Evolutionary conservation across 2,113 vertebrate genomes (phyloP).

Genomic region (Albula goreensis): DNA sequence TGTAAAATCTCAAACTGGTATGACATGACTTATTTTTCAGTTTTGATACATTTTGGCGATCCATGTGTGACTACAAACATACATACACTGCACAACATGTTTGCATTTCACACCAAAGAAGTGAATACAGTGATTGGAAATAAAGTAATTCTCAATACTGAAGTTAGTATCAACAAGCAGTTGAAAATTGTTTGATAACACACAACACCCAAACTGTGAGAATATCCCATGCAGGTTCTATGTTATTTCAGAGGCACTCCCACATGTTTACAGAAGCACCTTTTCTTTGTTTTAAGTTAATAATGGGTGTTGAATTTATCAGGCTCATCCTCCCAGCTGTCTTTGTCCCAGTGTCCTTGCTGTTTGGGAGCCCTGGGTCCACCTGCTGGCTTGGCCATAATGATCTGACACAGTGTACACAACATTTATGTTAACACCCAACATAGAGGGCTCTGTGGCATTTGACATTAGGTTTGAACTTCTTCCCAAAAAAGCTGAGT

Average conservation of each 20-base stretch:
- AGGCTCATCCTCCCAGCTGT: constrained; percentile 82
- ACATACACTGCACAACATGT: constrained; percentile 15
- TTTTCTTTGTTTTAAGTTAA: constrained; percentile 62
- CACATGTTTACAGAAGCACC: constrained; percentile 10
- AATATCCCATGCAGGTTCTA: constrained; percentile 35
- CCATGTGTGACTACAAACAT: background rate
- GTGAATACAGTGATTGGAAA: background rate
- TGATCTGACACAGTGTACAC: constrained; percentile 79
- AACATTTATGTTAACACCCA: constrained; percentile 11
- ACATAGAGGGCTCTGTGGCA: background rate
- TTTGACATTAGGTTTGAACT: background rate
- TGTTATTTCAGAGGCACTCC: constrained; percentile 30
- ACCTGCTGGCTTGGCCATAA: constrained; percentile 92
- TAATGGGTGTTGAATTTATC: constrained; percentile 77
- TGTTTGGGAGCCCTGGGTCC: constrained; percentile 85
- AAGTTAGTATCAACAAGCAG: constrained; percentile 39
- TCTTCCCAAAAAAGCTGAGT: background rate
- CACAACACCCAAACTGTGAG: constrained; percentile 26
- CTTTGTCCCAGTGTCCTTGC: constrained; percentile 91
- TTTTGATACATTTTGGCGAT: no score
- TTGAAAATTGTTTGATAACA: background rate
- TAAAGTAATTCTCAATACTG: background rate
- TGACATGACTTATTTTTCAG: no score
- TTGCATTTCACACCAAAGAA: background rate
- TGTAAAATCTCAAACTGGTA: no score